phyloP scores from a whole-genome alignment of 2,888 invertebrate genomes.

The Phaonia tiefii region DNA sequence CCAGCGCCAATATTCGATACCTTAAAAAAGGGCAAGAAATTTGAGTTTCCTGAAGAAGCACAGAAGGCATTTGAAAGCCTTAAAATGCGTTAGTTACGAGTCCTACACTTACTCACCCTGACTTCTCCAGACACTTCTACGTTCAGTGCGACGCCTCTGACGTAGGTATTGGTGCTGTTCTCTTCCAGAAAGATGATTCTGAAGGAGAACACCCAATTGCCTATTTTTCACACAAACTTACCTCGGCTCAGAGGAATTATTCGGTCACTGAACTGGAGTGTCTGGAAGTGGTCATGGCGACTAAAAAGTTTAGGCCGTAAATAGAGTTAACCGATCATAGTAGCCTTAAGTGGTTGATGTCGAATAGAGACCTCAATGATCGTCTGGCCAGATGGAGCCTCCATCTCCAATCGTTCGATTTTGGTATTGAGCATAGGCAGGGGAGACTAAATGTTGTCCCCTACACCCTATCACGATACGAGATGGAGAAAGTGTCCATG shows the following conservation, averaged over 20 bases:
- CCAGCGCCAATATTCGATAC: constrained; percentile 14
- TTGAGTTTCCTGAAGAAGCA: neutral
- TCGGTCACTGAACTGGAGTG: too few relatives aligned
- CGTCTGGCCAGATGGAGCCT: constrained; percentile 32
- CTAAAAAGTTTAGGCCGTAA: constrained; percentile 35
- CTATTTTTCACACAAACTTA: too few relatives aligned
- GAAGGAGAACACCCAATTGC: too few relatives aligned
- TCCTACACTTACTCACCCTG: neutral
- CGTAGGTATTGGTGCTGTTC: too few relatives aligned
- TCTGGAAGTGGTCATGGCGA: constrained; percentile 32
- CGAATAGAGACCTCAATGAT: constrained; percentile 68
- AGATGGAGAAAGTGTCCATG: too few relatives aligned
- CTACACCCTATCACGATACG: neutral
- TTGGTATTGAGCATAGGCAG: constrained; percentile 33
- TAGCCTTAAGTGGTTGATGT: too few relatives aligned
- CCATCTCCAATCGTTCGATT: too few relatives aligned
- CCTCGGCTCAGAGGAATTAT: too few relatives aligned
- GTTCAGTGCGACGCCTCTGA: too few relatives aligned
- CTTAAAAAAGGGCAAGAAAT: neutral
- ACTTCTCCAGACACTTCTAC: too few relatives aligned
- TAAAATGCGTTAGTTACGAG: neutral
- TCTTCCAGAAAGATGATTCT: too few relatives aligned
- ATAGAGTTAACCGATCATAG: constrained; percentile 39
- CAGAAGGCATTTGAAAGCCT: neutral
- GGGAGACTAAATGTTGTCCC: neutral